Evolutionary conservation across 23 tunicate genomes (phyloP).

Genomic region (Clavelina lepadiformis): DNA sequence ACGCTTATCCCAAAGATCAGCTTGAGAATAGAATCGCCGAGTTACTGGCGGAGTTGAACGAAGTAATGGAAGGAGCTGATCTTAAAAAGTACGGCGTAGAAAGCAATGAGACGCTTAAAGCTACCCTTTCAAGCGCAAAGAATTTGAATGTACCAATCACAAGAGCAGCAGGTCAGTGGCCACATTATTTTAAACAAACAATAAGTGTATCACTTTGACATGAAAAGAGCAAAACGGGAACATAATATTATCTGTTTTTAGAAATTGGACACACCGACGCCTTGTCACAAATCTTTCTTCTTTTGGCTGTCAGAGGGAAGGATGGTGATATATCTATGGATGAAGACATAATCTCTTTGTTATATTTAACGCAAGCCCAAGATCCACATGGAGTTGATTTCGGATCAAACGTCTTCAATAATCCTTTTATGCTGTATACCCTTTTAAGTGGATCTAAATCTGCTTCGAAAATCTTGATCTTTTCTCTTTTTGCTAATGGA

Average conservation of each 20-base stretch:
- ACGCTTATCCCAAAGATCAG: background rate
- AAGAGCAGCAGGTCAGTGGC: no score
- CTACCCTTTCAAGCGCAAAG: no score
- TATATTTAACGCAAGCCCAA: constrained; percentile 6
- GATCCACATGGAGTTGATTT: constrained; percentile 14
- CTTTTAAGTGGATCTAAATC: constrained; percentile 2
- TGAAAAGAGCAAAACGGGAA: no score
- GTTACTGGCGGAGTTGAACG: constrained; percentile 7
- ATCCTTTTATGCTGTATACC: constrained; percentile 25
- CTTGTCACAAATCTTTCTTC: constrained; percentile 4
- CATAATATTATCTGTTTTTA: constrained; percentile 3
- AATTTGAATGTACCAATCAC: no score
- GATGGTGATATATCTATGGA: constrained; percentile 4
- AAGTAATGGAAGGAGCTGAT: constrained; percentile 4
- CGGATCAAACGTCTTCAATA: constrained; percentile 17
- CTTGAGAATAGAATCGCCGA: background rate
- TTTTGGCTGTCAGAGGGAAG: constrained; percentile 29
- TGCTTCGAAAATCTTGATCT: constrained; percentile 12
- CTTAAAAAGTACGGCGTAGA: no score
- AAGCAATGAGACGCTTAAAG: no score
- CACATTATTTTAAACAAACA: no score
- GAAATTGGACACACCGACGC: background rate
- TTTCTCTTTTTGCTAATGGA: constrained; percentile 12
- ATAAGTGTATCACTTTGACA: no score
- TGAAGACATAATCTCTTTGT: background rate